Conservation (phyloP, 2,113 vertebrate species). For the Condylura cristata region DNA sequence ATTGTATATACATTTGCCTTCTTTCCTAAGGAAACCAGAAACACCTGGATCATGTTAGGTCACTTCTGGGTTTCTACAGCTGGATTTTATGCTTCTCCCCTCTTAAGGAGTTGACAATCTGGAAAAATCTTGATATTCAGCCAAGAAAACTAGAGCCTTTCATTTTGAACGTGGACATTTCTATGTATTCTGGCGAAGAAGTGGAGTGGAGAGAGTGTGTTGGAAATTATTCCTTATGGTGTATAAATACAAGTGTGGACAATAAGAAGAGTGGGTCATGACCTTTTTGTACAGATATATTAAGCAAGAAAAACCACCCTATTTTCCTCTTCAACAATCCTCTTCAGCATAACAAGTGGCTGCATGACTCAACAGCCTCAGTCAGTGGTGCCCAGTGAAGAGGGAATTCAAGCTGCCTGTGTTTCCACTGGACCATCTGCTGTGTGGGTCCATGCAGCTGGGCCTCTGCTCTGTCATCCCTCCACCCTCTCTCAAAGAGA, state of each 20-base stretch:
- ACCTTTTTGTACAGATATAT: neutral
- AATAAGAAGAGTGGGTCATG: neutral
- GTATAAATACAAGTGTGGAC: constrained; percentile 56
- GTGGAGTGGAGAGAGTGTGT: constrained; percentile 39
- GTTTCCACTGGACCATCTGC: neutral
- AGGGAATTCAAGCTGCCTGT: neutral
- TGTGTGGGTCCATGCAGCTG: constrained; percentile 42
- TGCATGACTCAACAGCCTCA: neutral
- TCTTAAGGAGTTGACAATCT: constrained; percentile 76
- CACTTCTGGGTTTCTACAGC: constrained; percentile 74
- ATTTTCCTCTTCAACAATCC: constrained; percentile 27
- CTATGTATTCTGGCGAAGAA: constrained; percentile 64
- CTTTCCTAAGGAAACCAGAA: constrained; percentile 68
- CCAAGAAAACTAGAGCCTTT: constrained; percentile 76
- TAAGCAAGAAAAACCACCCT: neutral
- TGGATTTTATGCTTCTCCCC: constrained; percentile 77
- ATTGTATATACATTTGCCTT: neutral
- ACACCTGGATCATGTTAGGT: constrained; percentile 75
- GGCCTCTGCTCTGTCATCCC: neutral
- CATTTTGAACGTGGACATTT: constrained; percentile 65
- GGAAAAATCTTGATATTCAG: constrained; percentile 72
- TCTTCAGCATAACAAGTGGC: constrained; percentile 35
- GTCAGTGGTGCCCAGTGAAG: neutral
- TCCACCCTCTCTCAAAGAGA: constrained; percentile 55
- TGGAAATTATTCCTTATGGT: constrained; percentile 73